Percentiles rank a stretch among this genome's conserved stretches.
Conservation (phyloP, 2,113 vertebrate genomes). For the Hippocampus guttulatus region DNA sequence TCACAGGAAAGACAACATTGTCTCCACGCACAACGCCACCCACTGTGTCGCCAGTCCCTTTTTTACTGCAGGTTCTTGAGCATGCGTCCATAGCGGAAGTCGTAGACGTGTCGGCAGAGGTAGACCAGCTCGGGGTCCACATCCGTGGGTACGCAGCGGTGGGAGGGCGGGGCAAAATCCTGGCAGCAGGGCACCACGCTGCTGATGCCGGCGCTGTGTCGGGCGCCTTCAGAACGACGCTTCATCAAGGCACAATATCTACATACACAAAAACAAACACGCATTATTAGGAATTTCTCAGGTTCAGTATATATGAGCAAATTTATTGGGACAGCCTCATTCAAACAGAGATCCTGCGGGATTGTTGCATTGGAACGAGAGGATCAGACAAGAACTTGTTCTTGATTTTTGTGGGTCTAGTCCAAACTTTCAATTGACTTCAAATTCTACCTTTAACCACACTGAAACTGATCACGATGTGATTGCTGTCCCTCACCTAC, state of each 20-base stretch:
- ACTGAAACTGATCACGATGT: not conserved
- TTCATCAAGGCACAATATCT: constrained; percentile 99
- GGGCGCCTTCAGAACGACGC: constrained; percentile 85
- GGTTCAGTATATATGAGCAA: not conserved
- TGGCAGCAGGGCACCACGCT: constrained; percentile 85
- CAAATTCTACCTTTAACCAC: not conserved
- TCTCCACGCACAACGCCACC: not conserved
- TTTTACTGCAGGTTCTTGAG: constrained; percentile 95
- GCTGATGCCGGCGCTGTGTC: constrained; percentile 75
- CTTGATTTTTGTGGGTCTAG: no score
- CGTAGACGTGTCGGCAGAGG: constrained; percentile 97
- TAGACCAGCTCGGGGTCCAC: constrained; percentile 95
- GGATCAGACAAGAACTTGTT: no score
- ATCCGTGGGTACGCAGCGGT: constrained; percentile 91
- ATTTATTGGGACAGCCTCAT: not conserved
- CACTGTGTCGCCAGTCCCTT: not conserved
- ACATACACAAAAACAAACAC: constrained; percentile 20
- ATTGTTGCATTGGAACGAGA: not conserved
- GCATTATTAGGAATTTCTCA: not conserved
- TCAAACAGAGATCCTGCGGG: no score
- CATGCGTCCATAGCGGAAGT: constrained; percentile 95
- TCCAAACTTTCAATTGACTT: no score
- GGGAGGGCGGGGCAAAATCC: constrained; percentile 86
- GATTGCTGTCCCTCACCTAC: constrained; percentile 77
- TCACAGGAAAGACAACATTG: not conserved